These are phyloP conservation scores for Meloidogyne exigua DNA, from an alignment of 1,140 invertebrate species.

Conservation along the genomic window DNA sequence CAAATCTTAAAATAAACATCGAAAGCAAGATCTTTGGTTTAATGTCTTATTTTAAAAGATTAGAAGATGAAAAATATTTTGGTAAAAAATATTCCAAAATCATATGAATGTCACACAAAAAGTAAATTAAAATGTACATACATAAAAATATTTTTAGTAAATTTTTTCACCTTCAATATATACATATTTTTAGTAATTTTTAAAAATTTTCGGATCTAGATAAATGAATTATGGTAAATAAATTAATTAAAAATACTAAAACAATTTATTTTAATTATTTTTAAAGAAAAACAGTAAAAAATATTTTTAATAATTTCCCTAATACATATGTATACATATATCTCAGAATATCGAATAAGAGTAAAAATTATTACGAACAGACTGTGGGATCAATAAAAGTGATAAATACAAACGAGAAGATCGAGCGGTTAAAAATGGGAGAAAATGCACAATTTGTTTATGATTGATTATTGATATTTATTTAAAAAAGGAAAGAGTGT, in stretches of 20 bases:
- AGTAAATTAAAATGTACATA: no score
- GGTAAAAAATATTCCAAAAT: no score
- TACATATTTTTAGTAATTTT: no score
- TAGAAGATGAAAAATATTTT: no score
- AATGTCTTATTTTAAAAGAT: neutral
- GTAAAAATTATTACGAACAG: conserved; percentile 3
- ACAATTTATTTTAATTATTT: neutral
- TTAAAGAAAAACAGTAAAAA: neutral
- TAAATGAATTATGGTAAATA: no score
- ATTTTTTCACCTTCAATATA: no score
- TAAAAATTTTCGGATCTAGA: no score
- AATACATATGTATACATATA: no score
- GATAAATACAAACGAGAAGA: neutral
- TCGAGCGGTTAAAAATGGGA: neutral
- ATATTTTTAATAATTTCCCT: neutral
- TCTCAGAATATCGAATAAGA: conserved; percentile 1
- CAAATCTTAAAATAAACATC: neutral
- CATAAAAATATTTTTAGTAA: no score
- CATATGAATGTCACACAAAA: no score
- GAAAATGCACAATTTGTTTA: neutral
- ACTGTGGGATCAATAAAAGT: neutral
- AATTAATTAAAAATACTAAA: no score
- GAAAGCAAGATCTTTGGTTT: neutral
- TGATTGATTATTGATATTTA: neutral
- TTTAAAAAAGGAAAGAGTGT: neutral